These are phyloP conservation scores for Ciona savignyi DNA, from an alignment of 23 tunicate species.

Conservation along the genomic window DNA sequence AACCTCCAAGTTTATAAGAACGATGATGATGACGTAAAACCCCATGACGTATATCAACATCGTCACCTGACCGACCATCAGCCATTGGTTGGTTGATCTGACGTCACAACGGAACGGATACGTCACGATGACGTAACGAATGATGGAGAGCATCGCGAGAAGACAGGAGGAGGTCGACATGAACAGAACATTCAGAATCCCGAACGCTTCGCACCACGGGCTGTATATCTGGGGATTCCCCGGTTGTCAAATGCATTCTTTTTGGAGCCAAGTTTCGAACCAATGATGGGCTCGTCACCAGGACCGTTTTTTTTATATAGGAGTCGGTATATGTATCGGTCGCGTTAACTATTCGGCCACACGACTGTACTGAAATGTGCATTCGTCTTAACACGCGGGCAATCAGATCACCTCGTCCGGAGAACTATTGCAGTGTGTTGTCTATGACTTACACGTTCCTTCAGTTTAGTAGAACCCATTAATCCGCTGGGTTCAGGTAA, in stretches of 20 bases:
- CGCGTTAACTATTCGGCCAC: too few species aligned
- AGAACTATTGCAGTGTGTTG: too few species aligned
- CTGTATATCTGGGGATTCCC: neutral
- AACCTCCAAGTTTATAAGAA: constrained; percentile 1
- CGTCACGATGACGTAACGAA: constrained; percentile 23
- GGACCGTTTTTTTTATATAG: too few species aligned
- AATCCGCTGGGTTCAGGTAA: too few species aligned
- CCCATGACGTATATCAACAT: neutral
- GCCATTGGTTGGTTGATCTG: neutral
- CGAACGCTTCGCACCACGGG: constrained; percentile 12
- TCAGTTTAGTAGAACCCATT: too few species aligned
- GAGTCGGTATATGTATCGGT: too few species aligned
- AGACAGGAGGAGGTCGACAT: constrained; percentile 26
- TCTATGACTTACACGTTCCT: too few species aligned
- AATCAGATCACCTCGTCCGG: too few species aligned
- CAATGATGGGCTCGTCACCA: too few species aligned
- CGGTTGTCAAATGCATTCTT: neutral
- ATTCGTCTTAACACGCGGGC: too few species aligned
- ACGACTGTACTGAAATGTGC: too few species aligned
- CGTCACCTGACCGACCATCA: neutral
- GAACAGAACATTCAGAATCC: constrained; percentile 1
- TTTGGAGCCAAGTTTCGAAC: neutral
- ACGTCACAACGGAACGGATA: neutral
- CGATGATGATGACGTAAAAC: constrained; percentile 9
- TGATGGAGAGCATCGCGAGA: constrained; percentile 10